Conservation (phyloP, 2,113 vertebrate species). For the Urocolius indicus region DNA sequence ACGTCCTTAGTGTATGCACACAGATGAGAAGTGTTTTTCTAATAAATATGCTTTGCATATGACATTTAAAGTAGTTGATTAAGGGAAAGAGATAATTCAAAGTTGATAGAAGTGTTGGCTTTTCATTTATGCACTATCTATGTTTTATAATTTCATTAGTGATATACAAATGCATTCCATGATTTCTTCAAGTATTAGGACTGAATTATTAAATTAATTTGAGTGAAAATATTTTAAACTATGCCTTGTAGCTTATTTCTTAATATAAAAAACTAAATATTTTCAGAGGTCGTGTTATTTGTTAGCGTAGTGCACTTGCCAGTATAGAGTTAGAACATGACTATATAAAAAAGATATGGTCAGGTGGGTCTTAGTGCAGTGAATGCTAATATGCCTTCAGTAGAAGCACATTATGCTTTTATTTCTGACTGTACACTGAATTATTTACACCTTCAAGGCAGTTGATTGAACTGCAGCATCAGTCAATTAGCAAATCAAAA, state of each 20-base stretch:
- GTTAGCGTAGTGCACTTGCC: slow-evolving; percentile 27
- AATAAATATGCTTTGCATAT: slow-evolving; percentile 75
- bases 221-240: slow-evolving; percentile 57
- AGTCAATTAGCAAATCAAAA: slow-evolving; percentile 99
- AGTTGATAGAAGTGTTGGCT: slow-evolving; percentile 65
- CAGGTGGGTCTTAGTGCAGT: slow-evolving; percentile 63
- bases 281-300: slow-evolving; percentile 43
- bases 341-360: slow-evolving; percentile 65
- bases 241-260: not conserved
- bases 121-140: slow-evolving; percentile 55
- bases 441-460: slow-evolving; percentile 99
- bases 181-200: not conserved
- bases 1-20: not conserved
- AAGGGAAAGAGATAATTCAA: slow-evolving; percentile 72
- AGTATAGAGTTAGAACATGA: slow-evolving; percentile 57
- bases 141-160: slow-evolving; percentile 53
- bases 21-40: slow-evolving; percentile 61
- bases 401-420: slow-evolving; percentile 76
- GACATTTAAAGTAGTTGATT: slow-evolving; percentile 78
- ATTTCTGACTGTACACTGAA: slow-evolving; percentile 90
- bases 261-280: slow-evolving; percentile 31
- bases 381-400: slow-evolving; percentile 72
- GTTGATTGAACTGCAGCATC: slow-evolving; percentile 95
- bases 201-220: slow-evolving; percentile 21
- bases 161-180: not conserved